Evolutionary conservation across 2,113 vertebrate species (phyloP).

Genomic region (Pavo muticus): DNA sequence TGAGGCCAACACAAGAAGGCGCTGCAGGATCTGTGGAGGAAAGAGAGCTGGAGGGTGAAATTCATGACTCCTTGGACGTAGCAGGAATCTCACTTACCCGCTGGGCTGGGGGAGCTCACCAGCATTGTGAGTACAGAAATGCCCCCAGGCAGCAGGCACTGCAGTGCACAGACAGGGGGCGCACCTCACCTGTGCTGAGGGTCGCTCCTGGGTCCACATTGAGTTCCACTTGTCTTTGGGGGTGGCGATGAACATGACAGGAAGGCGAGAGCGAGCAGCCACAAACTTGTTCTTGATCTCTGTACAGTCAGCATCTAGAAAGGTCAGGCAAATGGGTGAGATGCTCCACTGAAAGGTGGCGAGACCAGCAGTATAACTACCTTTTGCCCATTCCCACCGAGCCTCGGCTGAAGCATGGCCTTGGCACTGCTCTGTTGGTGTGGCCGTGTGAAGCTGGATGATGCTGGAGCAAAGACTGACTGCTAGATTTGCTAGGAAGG

Average conservation of each 20-base stretch:
- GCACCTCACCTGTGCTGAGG: conserved; percentile 85
- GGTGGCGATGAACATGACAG: conserved; percentile 91
- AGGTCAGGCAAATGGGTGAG: background rate
- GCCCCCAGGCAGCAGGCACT: background rate
- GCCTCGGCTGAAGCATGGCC: background rate
- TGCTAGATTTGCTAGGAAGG: background rate
- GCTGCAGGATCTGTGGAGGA: conserved; percentile 87
- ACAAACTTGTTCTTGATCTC: conserved; percentile 91
- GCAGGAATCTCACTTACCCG: fast-evolving
- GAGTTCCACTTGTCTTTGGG: conserved; percentile 89
- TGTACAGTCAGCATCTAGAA: conserved; percentile 83
- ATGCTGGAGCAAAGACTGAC: background rate
- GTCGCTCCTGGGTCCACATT: conserved; percentile 89
- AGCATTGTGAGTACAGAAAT: background rate
- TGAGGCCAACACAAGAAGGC: conserved; percentile 83
- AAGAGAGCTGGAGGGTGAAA: background rate
- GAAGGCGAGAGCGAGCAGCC: conserved; percentile 84
- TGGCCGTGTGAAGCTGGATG: background rate
- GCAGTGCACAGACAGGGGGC: fast-evolving
- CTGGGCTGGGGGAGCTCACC: fast-evolving
- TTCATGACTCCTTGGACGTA: fast-evolving
- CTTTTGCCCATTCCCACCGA: background rate
- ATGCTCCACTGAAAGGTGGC: background rate
- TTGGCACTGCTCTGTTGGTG: background rate
- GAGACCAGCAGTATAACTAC: background rate